These are phyloP conservation scores for Neotragus pygmaeus DNA, from an alignment of 2,113 vertebrate species.

Conservation along the genomic window DNA sequence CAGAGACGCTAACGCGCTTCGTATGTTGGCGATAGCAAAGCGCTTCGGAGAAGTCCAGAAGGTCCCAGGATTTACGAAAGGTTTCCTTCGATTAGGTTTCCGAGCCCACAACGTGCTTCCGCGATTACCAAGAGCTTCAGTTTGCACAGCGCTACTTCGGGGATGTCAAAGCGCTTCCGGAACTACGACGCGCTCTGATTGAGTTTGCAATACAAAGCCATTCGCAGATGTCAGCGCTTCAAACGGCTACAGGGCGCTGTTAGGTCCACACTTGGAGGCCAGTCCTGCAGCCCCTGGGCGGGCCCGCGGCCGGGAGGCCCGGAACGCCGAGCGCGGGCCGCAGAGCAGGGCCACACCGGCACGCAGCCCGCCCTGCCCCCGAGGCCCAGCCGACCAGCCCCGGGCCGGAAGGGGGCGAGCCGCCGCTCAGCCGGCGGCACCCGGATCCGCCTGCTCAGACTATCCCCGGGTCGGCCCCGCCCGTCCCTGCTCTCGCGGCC, in stretches of 20 bases:
- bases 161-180: constrained; percentile 45
- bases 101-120: constrained; percentile 13
- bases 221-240: not conserved
- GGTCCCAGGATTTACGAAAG: not conserved
- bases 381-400: not conserved
- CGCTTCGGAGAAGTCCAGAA: not conserved
- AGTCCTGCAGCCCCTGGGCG: not conserved
- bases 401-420: not conserved
- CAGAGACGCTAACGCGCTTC: constrained; percentile 15
- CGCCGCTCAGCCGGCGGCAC: not conserved
- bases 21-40: not conserved
- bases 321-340: constrained; percentile 37
- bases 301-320: constrained; percentile 38
- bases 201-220: not conserved
- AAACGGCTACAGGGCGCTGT: not conserved
- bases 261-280: not conserved
- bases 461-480: not conserved
- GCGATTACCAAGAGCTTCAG: not conserved
- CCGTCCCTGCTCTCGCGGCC: not conserved
- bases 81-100: not conserved
- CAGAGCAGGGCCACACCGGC: not conserved
- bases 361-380: not conserved
- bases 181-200: not conserved
- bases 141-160: not conserved
- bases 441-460: not conserved